Conservation (phyloP, 2,113 vertebrate species). For the Noturus placidus region DNA sequence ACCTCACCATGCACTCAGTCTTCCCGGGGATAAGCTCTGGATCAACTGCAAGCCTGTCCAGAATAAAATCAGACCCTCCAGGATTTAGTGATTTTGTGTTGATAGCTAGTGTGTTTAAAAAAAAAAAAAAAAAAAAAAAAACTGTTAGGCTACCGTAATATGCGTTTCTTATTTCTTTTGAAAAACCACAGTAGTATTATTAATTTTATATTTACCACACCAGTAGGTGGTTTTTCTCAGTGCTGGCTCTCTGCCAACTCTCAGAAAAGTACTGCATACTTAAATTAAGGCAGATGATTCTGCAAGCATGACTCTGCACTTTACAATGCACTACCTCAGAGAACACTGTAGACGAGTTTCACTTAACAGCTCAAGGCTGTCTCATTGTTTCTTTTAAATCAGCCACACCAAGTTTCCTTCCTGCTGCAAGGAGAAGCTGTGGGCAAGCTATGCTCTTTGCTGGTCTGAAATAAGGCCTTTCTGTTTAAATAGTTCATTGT, state of each 20-base stretch:
- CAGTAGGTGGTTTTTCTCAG: background rate
- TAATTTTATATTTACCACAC: background rate
- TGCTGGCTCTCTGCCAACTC: background rate
- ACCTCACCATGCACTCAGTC: background rate
- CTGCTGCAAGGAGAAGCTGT: background rate
- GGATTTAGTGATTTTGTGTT: too few relatives aligned
- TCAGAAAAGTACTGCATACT: background rate
- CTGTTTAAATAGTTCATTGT: background rate
- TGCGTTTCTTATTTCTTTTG: background rate
- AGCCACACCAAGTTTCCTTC: constrained; percentile 19
- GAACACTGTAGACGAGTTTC: background rate
- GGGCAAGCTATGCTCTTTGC: background rate
- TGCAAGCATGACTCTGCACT: constrained; percentile 9
- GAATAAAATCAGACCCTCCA: background rate
- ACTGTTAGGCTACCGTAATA: background rate
- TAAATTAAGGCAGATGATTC: background rate
- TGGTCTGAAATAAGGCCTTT: background rate
- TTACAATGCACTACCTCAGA: background rate
- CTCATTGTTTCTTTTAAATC: background rate
- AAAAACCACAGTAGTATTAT: background rate
- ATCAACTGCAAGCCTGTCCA: background rate
- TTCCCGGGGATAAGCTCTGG: background rate
- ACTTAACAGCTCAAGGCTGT: background rate
- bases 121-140: too few relatives aligned
- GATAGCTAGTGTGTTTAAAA: background rate